Percentiles rank a stretch among this genome's conserved stretches.
phyloP scores from a whole-genome alignment of 2,797 vertebrate genomes.

The Sebastes nivosus region DNA sequence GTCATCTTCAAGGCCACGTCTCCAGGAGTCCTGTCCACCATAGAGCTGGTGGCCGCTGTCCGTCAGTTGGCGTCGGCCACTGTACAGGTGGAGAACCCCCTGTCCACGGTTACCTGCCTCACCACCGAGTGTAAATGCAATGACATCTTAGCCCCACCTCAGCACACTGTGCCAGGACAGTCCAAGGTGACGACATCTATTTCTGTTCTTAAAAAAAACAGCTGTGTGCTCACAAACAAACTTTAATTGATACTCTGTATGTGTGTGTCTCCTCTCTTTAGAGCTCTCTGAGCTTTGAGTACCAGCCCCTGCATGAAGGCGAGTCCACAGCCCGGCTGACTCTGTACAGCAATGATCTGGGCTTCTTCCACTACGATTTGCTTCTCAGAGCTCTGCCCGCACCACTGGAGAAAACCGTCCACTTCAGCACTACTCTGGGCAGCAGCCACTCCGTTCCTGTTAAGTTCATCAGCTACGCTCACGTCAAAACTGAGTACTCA shows the following conservation, averaged over 20 bases:
- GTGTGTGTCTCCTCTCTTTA: constrained; percentile 46
- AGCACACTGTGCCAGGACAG: constrained; percentile 81
- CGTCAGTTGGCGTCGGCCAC: constrained; percentile 75
- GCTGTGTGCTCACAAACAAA: background rate
- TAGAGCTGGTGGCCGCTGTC: constrained; percentile 79
- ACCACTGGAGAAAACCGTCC: constrained; percentile 80
- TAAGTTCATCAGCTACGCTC: constrained; percentile 87
- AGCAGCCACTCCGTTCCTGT: constrained; percentile 76
- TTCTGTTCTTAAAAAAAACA: background rate
- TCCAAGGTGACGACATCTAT: constrained; percentile 79
- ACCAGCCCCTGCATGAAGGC: constrained; percentile 85
- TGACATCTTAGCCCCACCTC: constrained; percentile 81
- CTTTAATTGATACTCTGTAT: background rate
- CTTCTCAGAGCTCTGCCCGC: constrained; percentile 79
- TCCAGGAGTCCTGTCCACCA: constrained; percentile 76
- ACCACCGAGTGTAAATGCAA: constrained; percentile 80
- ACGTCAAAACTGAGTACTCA: constrained; percentile 81
- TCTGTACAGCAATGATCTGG: constrained; percentile 84
- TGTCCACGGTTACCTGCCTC: constrained; percentile 75
- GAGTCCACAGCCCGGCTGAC: constrained; percentile 77
- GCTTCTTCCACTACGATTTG: constrained; percentile 86
- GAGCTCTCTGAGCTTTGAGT: constrained; percentile 85
- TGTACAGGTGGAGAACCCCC: constrained; percentile 87
- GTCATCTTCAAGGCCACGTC: constrained; percentile 82
- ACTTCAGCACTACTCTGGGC: constrained; percentile 85